phyloP scores from a whole-genome alignment of 2,888 invertebrate genomes.

The Lutraria lutraria region DNA sequence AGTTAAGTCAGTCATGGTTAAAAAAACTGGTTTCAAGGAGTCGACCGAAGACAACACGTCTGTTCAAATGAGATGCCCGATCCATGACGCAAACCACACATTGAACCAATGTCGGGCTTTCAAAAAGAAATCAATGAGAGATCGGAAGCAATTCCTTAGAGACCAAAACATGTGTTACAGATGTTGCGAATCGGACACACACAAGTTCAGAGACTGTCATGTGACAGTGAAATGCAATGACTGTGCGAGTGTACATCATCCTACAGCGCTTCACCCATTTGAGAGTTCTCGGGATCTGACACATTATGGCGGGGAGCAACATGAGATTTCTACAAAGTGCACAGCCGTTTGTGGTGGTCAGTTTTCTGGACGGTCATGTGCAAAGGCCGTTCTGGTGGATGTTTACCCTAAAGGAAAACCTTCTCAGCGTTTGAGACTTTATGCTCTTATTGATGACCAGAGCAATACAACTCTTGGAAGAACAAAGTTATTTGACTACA shows the following conservation, averaged over 20 bases:
- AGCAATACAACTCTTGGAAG: slow-evolving; percentile 45
- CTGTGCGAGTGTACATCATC: neutral
- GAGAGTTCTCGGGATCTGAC: neutral
- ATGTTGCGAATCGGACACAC: neutral
- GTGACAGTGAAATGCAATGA: neutral
- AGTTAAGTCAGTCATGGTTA: no score
- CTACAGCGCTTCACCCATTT: neutral
- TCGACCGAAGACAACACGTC: no score
- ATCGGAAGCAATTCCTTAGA: slow-evolving; percentile 14
- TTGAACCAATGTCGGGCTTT: slow-evolving; percentile 20
- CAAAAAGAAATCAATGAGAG: slow-evolving; percentile 21
- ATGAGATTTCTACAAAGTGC: neutral
- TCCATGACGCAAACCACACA: slow-evolving; percentile 30
- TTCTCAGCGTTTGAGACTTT: neutral
- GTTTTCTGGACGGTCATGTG: neutral
- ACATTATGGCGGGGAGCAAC: neutral
- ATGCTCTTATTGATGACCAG: slow-evolving; percentile 59
- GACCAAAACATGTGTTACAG: slow-evolving; percentile 33
- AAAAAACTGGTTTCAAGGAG: no score
- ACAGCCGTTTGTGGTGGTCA: neutral
- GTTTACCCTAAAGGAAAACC: neutral
- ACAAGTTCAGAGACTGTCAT: slow-evolving; percentile 19
- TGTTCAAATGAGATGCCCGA: slow-evolving; percentile 23
- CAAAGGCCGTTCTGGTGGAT: neutral
- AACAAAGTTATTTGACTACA: slow-evolving; percentile 39